phyloP scores from a whole-genome alignment of 2,113 vertebrate species.

The Cynopterus brachyotis region DNA sequence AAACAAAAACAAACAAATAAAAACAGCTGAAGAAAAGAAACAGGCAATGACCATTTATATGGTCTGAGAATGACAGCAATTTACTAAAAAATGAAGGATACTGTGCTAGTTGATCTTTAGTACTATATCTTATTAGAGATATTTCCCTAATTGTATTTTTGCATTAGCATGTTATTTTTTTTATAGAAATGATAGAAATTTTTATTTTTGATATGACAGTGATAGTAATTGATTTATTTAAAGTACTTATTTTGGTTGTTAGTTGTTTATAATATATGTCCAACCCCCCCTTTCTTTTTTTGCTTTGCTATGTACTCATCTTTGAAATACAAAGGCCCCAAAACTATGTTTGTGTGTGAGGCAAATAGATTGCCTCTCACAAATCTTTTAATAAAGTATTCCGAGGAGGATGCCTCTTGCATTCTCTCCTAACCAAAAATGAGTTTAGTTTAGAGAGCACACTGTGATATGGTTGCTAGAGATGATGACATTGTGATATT shows the following conservation, averaged over 20 bases:
- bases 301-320: background rate
- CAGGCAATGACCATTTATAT: background rate
- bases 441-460: background rate
- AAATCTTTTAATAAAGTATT: background rate
- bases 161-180: background rate
- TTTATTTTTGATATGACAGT: background rate
- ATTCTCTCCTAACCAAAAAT: background rate
- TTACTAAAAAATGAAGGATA: background rate
- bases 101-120: background rate
- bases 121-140: background rate
- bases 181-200: background rate
- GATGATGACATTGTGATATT: background rate
- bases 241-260: background rate
- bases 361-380: background rate
- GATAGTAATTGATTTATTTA: background rate
- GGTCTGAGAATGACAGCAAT: background rate
- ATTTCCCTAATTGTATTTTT: background rate
- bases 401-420: background rate
- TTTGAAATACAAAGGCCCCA: constrained; percentile 32
- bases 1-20: background rate
- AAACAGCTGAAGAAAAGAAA: background rate
- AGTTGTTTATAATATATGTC: background rate
- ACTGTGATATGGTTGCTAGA: background rate
- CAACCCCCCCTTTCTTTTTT: background rate
- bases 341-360: background rate